Evolutionary conservation across 2,888 invertebrate species (phyloP), one percentile per base, ranked within the genome.

Genomic region (Ormyrus thymus): DNA sequence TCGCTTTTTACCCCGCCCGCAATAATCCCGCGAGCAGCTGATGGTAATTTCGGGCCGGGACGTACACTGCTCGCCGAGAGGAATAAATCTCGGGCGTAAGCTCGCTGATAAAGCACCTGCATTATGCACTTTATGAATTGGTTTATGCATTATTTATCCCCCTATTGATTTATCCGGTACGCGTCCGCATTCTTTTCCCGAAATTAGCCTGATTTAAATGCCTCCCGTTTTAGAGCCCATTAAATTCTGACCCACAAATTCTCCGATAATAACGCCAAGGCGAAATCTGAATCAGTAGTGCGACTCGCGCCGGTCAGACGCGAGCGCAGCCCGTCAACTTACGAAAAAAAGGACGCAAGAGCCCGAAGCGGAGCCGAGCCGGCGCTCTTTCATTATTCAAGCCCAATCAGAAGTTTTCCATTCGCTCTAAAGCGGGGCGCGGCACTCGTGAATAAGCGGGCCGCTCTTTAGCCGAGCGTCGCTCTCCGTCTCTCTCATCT

Each of bases 371-470:
- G 4, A 13, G 55, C 1, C 59, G n/a, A 56, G 58, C 58, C 56
- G 29, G 29, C 29, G 4, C 29, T 46, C 58, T n/a, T 75, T 68
- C 51, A 46, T 75, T 75, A 75, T 75, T 75, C 66, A 75, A 59
- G 45, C 9, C 59, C 66, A 68, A 75, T 75, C 75, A 58, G 48
- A 56, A 68, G 75, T 66, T 75, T 66, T 53, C 7, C 66, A 56
- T 55, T 64, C 43, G 29, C 29, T 29, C 29, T 1, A 29, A 29
- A 29, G 58, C 15, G n/a, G 62, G n/a, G 56, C 73, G 66, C 11
- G 74, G 3, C 51, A 15, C 50, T 15, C 29, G 29, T 29, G 29
- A 29, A 29, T 29, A 29, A 29, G 1, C 29, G 29, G 29, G 29
- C 29, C 29, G 29, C 29, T 29, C 29, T 29, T 29, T 29, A 29